Base-by-base conservation (phyloP, 2,888 invertebrate genomes). In the Chymomyza procnemis region DNA sequence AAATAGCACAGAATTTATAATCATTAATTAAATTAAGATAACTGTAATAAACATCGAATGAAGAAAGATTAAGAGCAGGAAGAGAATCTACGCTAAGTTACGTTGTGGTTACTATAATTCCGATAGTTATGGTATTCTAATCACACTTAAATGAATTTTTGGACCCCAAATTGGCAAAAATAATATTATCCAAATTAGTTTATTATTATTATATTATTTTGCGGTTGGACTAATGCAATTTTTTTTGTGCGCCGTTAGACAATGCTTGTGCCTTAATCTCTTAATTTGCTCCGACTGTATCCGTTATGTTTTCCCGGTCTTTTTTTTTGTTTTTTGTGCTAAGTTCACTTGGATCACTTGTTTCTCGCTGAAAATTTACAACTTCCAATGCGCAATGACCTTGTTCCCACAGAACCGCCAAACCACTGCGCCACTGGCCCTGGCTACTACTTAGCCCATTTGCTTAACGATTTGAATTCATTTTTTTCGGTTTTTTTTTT, bases 361-460 rank as follows among this genome's bases (percentile, higher is more conserved):
- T 19, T 50, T 50, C 19, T 50, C 50, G 12, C 34, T 41, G 34
- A 41, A 41, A 41, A 12, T 41, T 41, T 41, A 41, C 34, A 41
- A 41, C 34, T 41, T 54, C 21, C 54, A 54, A 18, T 56, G 26
- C 65, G 66, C 55, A 30, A 57, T 77, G 78, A 80, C 78, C 80
- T 74, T 74, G 75, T 78, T 78, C 78, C 80, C 78, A 78, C 78
- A 63, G 66, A 77, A 79, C 74, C 57, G 59, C 41, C 16, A 14
- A 16, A 47, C 50, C 67, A 60, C 62, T 63, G 70, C 14, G 64
- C 70, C 63, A 64, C 66, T 34, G 63, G 19, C 56, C 26, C 8
- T 56, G 18, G 14, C 26, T 30, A 14, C 26, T 54, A 14, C 26
- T 16, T 21, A 71, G 58, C 57, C 16, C 66, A 66, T 69, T 76